Percentiles rank a stretch among this genome's conserved stretches.
Conservation (phyloP, 2,888 invertebrate genomes). For the Phlogophora meticulosa region DNA sequence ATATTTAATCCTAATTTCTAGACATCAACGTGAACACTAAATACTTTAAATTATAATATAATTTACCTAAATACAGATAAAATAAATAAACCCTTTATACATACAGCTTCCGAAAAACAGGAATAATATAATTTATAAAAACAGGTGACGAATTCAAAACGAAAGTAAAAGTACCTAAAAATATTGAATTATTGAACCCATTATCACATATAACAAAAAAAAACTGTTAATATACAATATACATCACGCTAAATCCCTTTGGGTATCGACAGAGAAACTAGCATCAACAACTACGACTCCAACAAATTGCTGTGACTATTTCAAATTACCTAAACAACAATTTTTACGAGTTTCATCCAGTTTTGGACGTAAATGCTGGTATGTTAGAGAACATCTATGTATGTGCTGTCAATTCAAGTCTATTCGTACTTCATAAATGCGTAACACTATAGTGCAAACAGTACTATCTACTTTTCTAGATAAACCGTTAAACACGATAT, state of each 20-base stretch:
- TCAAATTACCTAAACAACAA: constrained; percentile 12
- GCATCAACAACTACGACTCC: constrained; percentile 37
- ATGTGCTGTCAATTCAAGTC: constrained; percentile 46
- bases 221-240: constrained; percentile 6
- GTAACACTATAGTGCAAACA: constrained; percentile 33
- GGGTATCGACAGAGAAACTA: constrained; percentile 29
- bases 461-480: constrained; percentile 40
- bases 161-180: constrained; percentile 2
- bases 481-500: constrained; percentile 21
- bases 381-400: constrained; percentile 28
- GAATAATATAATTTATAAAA: constrained; percentile 17
- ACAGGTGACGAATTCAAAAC: constrained; percentile 13
- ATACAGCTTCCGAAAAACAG: constrained; percentile 31
- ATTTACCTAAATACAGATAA: constrained; percentile 20
- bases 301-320: constrained; percentile 12
- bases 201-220: constrained; percentile 4
- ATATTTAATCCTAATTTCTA: constrained; percentile 65
- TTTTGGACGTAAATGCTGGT: constrained; percentile 34
- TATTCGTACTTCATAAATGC: constrained; percentile 51
- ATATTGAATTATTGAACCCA: constrained; percentile 16
- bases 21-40: constrained; percentile 49
- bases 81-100: constrained; percentile 50
- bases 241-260: constrained; percentile 14
- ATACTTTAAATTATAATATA: constrained; percentile 26
- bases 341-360: constrained; percentile 14